These are phyloP conservation scores for Zaprionus obscuricornis DNA, from an alignment of 2,888 invertebrate species.

Conservation along the genomic window DNA sequence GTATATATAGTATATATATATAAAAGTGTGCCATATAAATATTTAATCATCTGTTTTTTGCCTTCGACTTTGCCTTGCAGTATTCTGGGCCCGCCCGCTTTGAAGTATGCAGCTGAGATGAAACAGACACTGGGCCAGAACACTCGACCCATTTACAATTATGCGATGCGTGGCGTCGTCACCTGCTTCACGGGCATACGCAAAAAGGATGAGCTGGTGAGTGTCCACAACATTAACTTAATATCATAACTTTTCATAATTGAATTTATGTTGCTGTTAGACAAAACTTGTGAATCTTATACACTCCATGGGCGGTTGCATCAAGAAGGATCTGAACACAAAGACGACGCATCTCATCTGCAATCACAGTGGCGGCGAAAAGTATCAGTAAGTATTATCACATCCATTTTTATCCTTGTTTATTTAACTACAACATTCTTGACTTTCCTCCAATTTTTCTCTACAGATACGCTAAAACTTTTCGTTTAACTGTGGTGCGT, in stretches of 20 bases:
- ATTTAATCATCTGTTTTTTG: slow-evolving; percentile 57
- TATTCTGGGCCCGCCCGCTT: slow-evolving; percentile 92
- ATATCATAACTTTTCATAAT: neutral
- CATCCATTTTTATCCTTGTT: neutral
- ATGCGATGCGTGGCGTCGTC: slow-evolving; percentile 93
- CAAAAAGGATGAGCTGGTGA: slow-evolving; percentile 94
- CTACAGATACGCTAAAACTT: slow-evolving; percentile 91
- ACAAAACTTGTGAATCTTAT: slow-evolving; percentile 93
- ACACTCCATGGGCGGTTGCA: slow-evolving; percentile 98
- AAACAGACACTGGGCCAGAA: slow-evolving; percentile 88
- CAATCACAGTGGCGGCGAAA: slow-evolving; percentile 93
- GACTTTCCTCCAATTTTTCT: no score
- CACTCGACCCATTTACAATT: slow-evolving; percentile 92
- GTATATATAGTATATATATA: no score
- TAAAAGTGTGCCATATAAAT: slow-evolving; percentile 78
- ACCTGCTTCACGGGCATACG: slow-evolving; percentile 97
- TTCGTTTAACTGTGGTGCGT: slow-evolving; percentile 94
- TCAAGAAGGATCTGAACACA: slow-evolving; percentile 94
- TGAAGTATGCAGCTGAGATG: slow-evolving; percentile 89
- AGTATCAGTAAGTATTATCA: slow-evolving; percentile 91
- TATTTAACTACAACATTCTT: slow-evolving; percentile 3
- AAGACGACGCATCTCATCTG: slow-evolving; percentile 97
- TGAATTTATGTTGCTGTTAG: slow-evolving; percentile 85
- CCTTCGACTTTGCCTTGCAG: slow-evolving; percentile 74
- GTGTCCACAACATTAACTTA: slow-evolving; percentile 34